Conservation (phyloP, 2,113 vertebrate species). For the Rhinolophus ferrumequinum region DNA sequence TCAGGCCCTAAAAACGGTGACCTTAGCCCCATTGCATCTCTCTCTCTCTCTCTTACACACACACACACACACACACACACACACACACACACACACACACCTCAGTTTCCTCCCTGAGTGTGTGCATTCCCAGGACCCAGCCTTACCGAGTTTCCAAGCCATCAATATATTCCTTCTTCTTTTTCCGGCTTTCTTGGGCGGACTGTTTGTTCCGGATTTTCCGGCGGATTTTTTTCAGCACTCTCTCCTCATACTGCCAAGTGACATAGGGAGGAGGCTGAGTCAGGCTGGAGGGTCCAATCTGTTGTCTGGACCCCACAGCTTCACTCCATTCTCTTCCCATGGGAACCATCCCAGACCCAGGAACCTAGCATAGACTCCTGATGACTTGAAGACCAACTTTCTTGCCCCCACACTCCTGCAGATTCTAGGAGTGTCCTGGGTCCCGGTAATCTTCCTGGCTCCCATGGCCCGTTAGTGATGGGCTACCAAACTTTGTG, state of each 20-base stretch:
- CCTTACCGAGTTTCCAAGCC: slow-evolving; percentile 92
- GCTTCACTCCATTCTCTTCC: background rate
- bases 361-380: background rate
- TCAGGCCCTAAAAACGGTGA: background rate
- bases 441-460: background rate
- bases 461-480: background rate
- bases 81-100: background rate
- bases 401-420: background rate
- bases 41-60: too few relatives aligned
- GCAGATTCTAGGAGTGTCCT: background rate
- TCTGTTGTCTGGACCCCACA: background rate
- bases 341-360: background rate
- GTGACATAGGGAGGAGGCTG: rapidly evolving
- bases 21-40: rapidly evolving
- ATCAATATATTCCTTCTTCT: slow-evolving; percentile 95
- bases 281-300: background rate
- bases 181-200: slow-evolving; percentile 95
- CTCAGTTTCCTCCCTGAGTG: background rate
- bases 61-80: too few relatives aligned
- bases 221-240: slow-evolving; percentile 95
- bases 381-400: background rate
- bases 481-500: background rate
- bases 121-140: rapidly evolving
- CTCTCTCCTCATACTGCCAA: slow-evolving; percentile 92
- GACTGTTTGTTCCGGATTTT: slow-evolving; percentile 98